Evolutionary conservation across 1,140 invertebrate genomes (phyloP).

Genomic region (Probaryconus sp.): DNA sequence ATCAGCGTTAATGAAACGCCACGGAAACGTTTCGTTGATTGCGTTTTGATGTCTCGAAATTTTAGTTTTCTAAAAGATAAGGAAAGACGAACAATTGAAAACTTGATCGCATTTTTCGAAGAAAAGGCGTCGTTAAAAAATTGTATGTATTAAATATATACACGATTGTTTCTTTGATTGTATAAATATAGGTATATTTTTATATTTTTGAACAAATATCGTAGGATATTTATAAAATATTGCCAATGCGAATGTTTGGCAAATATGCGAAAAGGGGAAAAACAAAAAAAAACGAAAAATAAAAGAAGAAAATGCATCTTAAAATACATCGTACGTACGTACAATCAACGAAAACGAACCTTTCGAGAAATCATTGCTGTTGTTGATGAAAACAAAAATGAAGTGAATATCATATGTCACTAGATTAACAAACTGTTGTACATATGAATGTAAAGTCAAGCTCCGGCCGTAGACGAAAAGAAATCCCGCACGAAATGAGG

Average conservation of each 20-base stretch:
- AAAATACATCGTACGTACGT: constrained; percentile 52
- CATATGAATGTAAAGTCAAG: constrained; percentile 66
- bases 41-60: too few relatives aligned
- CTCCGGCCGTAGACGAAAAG: constrained; percentile 55
- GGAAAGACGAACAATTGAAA: too few relatives aligned
- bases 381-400: constrained; percentile 45
- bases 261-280: constrained; percentile 38
- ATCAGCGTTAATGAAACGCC: background rate
- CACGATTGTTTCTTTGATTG: constrained; percentile 28
- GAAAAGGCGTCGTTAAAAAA: background rate
- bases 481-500: constrained; percentile 47
- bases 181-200: constrained; percentile 47
- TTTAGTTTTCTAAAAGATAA: background rate
- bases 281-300: too few relatives aligned
- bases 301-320: constrained; percentile 2
- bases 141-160: constrained; percentile 1
- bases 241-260: constrained; percentile 49
- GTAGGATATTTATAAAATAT: constrained; percentile 21
- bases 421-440: constrained; percentile 69
- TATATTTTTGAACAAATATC: constrained; percentile 37
- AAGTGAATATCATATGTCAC: constrained; percentile 48
- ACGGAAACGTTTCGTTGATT: too few relatives aligned
- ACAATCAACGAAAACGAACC: constrained; percentile 50
- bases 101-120: too few relatives aligned
- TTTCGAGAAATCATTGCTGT: constrained; percentile 49